Conservation (phyloP, 30 jellyfish, hydroid and myxozoan genomes). For the Catostylus mosaicus region DNA sequence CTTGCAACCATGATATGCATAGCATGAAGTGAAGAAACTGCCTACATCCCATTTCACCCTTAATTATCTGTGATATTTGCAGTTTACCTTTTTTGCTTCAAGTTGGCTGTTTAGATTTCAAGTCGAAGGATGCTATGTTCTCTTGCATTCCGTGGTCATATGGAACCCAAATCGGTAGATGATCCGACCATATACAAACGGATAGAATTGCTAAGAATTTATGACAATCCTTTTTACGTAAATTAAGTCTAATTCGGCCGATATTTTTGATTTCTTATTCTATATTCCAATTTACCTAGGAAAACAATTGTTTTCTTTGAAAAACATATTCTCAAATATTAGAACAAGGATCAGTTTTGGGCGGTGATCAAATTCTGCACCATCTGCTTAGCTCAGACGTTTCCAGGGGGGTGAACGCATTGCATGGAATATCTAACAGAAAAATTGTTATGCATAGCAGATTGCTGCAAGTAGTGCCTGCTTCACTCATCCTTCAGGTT, state of each 20-base stretch:
- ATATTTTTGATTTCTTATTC: not conserved
- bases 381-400: not conserved
- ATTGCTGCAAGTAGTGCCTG: too few relatives aligned
- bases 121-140: too few relatives aligned
- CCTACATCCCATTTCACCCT: too few relatives aligned
- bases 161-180: not conserved
- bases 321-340: conserved; percentile 20
- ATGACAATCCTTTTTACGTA: not conserved
- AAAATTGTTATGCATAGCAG: too few relatives aligned
- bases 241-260: not conserved
- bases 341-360: conserved; percentile 29
- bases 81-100: too few relatives aligned
- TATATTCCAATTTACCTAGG: not conserved
- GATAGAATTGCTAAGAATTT: not conserved
- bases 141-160: too few relatives aligned
- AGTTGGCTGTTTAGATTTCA: too few relatives aligned
- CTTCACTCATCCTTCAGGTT: too few relatives aligned
- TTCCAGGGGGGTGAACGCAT: conserved; percentile 13
- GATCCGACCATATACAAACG: not conserved
- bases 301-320: not conserved
- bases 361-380: not conserved
- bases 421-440: too few relatives aligned
- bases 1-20: too few relatives aligned
- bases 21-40: too few relatives aligned
- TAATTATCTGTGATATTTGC: too few relatives aligned